Percentiles rank a stretch among this genome's conserved stretches.
Conservation (phyloP, 2,797 vertebrate species). For the Danio tinwini region DNA sequence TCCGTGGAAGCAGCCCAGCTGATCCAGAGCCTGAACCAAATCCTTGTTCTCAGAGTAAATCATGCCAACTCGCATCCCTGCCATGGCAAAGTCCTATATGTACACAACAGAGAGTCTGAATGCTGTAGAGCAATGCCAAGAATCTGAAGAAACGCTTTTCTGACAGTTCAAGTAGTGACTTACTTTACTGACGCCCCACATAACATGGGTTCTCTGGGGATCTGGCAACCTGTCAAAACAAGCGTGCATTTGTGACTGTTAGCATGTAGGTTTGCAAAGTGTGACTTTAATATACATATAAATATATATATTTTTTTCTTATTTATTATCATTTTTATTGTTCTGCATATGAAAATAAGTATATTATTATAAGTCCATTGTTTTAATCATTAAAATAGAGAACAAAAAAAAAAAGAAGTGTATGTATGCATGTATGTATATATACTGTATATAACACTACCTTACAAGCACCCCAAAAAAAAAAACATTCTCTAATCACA, state of each 20-base stretch:
- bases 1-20: constrained; percentile 87
- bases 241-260: too few species aligned
- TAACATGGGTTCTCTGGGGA: constrained; percentile 92
- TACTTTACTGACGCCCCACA: constrained; percentile 97
- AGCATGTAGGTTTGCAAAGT: too few species aligned
- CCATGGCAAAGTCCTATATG: constrained; percentile 90
- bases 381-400: too few species aligned
- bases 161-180: constrained; percentile 35
- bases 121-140: not conserved
- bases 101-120: constrained; percentile 18
- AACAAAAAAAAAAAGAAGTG: too few species aligned
- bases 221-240: constrained; percentile 88
- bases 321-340: too few species aligned
- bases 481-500: not conserved
- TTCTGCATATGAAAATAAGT: too few species aligned
- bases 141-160: not conserved
- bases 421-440: too few species aligned
- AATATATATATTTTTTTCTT: too few species aligned
- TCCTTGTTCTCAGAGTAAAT: constrained; percentile 90
- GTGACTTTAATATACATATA: too few species aligned
- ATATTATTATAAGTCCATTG: too few species aligned
- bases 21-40: constrained; percentile 85
- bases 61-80: constrained; percentile 88
- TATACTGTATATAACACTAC: too few species aligned
- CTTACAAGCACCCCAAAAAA: too few species aligned